A percentile compares a stretch with the other conserved stretches of the same genome.
phyloP scores from a whole-genome alignment of 2,797 vertebrate genomes.

The Prunella strophiata region DNA sequence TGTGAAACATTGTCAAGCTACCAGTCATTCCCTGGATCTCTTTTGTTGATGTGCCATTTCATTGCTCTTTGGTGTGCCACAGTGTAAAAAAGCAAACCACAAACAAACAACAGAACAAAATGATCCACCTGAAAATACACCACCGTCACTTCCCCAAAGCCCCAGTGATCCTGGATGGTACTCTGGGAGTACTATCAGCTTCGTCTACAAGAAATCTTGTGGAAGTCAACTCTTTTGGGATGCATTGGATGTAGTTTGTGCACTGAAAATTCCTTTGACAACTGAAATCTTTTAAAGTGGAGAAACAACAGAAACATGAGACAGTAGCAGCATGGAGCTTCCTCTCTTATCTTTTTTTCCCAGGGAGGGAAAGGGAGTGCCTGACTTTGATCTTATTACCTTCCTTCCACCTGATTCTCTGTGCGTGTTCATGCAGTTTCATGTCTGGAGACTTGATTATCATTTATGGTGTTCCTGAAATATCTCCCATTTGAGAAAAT shows the following conservation, averaged over 20 bases:
- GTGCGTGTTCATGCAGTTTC: neutral
- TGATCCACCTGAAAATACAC: neutral
- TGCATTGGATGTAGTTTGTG: neutral
- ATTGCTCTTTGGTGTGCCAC: neutral
- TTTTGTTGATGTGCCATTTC: neutral
- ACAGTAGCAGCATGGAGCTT: neutral
- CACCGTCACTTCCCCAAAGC: neutral
- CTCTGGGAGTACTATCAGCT: neutral
- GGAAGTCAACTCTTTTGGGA: neutral
- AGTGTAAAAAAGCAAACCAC: neutral
- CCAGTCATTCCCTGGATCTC: neutral
- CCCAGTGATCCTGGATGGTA: neutral
- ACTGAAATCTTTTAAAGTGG: neutral
- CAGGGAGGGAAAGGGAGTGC: conserved; percentile 20
- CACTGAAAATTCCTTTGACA: neutral
- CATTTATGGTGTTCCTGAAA: neutral
- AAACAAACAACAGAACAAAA: neutral
- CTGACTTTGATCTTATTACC: conserved; percentile 39
- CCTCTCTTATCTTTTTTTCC: conserved; percentile 20
- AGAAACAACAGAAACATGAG: neutral
- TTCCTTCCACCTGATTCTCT: conserved; percentile 28
- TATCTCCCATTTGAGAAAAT: conserved; percentile 11
- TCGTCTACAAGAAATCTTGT: neutral
- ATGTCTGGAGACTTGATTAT: conserved; percentile 41
- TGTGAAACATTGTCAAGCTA: neutral